Conservation (phyloP, 1,140 invertebrate genomes). For the Drosophila teissieri region DNA sequence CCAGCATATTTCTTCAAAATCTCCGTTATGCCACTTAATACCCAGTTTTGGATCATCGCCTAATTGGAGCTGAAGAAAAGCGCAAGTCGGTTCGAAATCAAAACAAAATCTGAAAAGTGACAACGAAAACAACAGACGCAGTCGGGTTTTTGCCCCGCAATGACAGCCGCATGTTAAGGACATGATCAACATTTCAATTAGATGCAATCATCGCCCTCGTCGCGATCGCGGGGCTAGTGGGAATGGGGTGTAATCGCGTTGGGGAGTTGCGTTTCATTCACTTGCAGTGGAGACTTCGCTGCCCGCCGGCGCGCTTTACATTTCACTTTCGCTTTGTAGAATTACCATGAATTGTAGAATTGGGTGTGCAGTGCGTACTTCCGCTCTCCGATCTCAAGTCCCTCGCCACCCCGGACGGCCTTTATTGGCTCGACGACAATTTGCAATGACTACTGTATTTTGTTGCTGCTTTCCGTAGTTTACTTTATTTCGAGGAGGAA, state of each 20-base stretch:
- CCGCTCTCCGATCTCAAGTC: slow-evolving; percentile 50
- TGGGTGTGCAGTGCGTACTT: slow-evolving; percentile 74
- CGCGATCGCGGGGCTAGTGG: not conserved
- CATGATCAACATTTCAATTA: slow-evolving; percentile 82
- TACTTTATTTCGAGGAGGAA: slow-evolving; percentile 66
- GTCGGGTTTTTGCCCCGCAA: slow-evolving; percentile 35
- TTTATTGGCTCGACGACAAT: slow-evolving; percentile 78
- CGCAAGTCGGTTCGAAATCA: slow-evolving; percentile 41
- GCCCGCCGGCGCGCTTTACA: slow-evolving; percentile 29
- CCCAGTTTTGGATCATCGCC: not conserved
- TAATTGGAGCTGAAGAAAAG: slow-evolving; percentile 36
- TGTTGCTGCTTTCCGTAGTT: slow-evolving; percentile 52
- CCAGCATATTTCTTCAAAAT: slow-evolving; percentile 22
- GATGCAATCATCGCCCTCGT: slow-evolving; percentile 64
- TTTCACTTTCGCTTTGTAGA: slow-evolving; percentile 74
- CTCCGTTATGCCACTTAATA: not conserved
- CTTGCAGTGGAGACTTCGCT: slow-evolving; percentile 47
- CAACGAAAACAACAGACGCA: slow-evolving; percentile 14
- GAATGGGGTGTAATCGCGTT: slow-evolving; percentile 6
- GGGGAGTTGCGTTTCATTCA: slow-evolving; percentile 45
- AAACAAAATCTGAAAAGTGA: slow-evolving; percentile 26
- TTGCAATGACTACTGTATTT: slow-evolving; percentile 69
- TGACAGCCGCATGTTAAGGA: slow-evolving; percentile 68
- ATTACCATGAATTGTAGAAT: slow-evolving; percentile 38
- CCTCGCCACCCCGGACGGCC: slow-evolving; percentile 43